Evolutionary conservation across 2,888 invertebrate species (phyloP).

Genomic region (Sphinx pinastri): DNA sequence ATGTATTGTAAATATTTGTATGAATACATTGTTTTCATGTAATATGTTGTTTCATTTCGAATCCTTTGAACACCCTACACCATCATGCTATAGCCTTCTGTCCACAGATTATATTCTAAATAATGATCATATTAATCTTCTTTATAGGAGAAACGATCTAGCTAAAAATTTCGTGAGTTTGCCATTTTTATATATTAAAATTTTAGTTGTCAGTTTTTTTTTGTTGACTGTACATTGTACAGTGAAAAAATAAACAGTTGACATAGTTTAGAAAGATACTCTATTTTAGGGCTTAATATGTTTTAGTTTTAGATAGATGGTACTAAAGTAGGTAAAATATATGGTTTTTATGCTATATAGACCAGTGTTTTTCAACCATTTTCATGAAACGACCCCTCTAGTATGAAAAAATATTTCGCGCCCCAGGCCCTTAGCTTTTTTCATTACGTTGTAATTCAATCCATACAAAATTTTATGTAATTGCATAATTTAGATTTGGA

Average conservation of each 20-base stretch:
- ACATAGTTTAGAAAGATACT: not conserved
- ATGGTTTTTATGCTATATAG: too few relatives aligned
- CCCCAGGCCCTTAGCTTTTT: too few relatives aligned
- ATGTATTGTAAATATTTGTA: constrained; percentile 58
- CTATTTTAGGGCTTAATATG: too few relatives aligned
- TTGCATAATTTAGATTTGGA: too few relatives aligned
- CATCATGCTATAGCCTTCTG: constrained; percentile 74
- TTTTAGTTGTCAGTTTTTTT: not conserved
- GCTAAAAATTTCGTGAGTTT: constrained; percentile 47
- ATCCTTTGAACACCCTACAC: constrained; percentile 56
- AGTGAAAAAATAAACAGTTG: not conserved
- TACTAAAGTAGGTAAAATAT: too few relatives aligned
- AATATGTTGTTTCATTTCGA: constrained; percentile 72
- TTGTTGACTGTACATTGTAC: not conserved
- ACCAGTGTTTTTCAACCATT: too few relatives aligned
- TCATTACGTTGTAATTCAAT: too few relatives aligned
- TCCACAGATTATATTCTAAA: not conserved
- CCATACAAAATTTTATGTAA: too few relatives aligned
- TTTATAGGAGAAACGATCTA: constrained; percentile 52
- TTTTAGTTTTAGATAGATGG: too few relatives aligned
- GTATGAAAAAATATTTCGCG: too few relatives aligned
- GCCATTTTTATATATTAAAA: not conserved
- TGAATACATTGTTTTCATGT: constrained; percentile 64
- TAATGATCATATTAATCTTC: constrained; percentile 32
- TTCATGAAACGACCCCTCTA: too few relatives aligned